phyloP scores from a whole-genome alignment of 2,888 invertebrate species.

The Sphaerophoria rueppellii region DNA sequence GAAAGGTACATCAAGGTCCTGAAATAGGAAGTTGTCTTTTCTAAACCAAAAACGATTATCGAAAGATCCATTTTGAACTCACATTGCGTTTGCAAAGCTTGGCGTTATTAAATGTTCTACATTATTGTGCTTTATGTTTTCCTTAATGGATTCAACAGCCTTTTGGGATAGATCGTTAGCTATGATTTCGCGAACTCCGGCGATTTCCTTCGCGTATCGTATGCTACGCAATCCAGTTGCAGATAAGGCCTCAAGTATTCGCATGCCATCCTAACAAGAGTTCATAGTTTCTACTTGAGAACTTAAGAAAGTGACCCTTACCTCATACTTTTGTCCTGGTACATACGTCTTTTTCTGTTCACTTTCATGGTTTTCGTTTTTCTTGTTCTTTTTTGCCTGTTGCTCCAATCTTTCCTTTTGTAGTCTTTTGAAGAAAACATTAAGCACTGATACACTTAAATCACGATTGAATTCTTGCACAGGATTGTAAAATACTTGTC shows the following conservation, averaged over 20 bases:
- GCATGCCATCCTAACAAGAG: conserved; percentile 76
- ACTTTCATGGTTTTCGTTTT: conserved; percentile 20
- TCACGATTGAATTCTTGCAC: conserved; percentile 99
- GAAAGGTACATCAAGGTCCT: conserved; percentile 94
- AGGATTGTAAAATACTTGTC: conserved; percentile 98
- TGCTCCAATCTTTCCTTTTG: conserved; percentile 80
- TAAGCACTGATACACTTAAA: conserved; percentile 90
- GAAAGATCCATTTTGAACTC: conserved; percentile 77
- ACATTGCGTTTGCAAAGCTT: conserved; percentile 95
- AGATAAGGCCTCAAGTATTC: conserved; percentile 95
- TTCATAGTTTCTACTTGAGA: not conserved
- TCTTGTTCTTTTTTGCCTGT: conserved; percentile 74
- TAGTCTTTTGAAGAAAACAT: conserved; percentile 85
- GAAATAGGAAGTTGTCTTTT: conserved; percentile 78
- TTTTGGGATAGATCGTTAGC: conserved; percentile 94
- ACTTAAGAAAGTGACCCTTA: conserved; percentile 42
- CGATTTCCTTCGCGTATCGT: conserved; percentile 97
- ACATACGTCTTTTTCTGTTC: conserved; percentile 58
- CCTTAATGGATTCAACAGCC: conserved; percentile 93
- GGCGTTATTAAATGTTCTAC: conserved; percentile 89
- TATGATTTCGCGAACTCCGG: conserved; percentile 90
- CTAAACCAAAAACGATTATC: not conserved
- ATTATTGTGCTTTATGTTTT: conserved; percentile 84
- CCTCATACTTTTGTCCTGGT: conserved; percentile 77
- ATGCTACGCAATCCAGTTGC: conserved; percentile 98